Conservation (phyloP, 2,888 invertebrate genomes). For the Mythimna lalbum region DNA sequence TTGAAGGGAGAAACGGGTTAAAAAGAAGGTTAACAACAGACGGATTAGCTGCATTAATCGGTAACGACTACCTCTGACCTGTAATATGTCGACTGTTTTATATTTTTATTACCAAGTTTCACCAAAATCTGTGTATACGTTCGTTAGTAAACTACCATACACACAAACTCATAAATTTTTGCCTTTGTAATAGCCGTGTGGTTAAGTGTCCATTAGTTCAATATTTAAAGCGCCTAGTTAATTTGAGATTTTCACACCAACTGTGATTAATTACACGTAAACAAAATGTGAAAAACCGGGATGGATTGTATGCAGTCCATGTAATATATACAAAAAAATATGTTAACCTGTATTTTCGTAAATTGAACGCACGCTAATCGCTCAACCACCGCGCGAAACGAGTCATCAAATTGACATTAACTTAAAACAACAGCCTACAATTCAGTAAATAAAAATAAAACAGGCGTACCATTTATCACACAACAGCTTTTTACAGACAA, state of each 20-base stretch:
- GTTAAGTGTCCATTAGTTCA: not conserved
- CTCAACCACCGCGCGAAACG: constrained; percentile 14
- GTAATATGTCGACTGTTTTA: not conserved
- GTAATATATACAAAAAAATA: not conserved
- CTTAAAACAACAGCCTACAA: not conserved
- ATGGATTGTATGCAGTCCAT: not conserved
- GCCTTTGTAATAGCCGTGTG: no score
- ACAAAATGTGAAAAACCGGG: not conserved
- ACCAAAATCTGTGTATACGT: no score
- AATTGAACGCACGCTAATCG: constrained; percentile 5
- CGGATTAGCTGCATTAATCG: constrained; percentile 1
- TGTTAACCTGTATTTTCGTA: not conserved
- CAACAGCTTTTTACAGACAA: not conserved
- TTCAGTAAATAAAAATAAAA: not conserved
- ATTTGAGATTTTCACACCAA: not conserved
- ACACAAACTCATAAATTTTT: no score
- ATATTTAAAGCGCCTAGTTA: not conserved
- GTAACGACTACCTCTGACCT: not conserved
- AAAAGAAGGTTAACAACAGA: constrained; percentile 3
- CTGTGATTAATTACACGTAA: not conserved
- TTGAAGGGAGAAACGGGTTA: not conserved
- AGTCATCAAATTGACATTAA: constrained; percentile 18
- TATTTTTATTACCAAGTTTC: no score
- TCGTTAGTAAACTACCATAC: no score
- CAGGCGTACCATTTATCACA: not conserved